Evolutionary conservation across 2,113 vertebrate species (phyloP), one percentile per base, ranked within the genome.

Genomic region (Callionymus lyra): DNA sequence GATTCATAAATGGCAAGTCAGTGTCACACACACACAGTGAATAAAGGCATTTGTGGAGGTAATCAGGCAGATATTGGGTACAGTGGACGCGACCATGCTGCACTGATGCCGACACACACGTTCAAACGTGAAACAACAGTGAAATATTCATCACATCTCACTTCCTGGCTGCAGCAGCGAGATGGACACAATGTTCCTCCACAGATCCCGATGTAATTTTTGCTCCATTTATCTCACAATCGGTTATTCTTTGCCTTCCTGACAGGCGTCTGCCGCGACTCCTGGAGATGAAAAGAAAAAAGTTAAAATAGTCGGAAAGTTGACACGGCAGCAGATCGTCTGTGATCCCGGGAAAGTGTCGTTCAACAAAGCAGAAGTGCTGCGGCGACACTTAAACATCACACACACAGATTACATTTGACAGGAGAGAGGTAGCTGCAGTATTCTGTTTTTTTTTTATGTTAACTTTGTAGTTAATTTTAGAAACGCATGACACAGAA

Each of bases 101-200:
- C 58, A 59, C 62, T 57, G 56, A 66, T 56, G 34, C 34, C 12
- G 6, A 35, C 32, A 47, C 35, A 41, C 21, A 33, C 46, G 46
- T 38, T 49, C 35, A 41, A 32, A 36, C 40, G 54, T 57, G 64
- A 32, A 67, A 63, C 70, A 65, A 65, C 59, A 41, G 59, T 68
- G 54, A 63, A 70, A 68, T 68, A 65, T 74, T 73, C 65, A 77
- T 77, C 61, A 31, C 5, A 41, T 59, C 53, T 68, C 15, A 36
- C 52, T 53, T 44, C 12, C 44, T 12, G 57, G 46, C 47, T 46
- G 9, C 40, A 21, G 10, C 13, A 21, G 10, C 13, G 44, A 56
- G 43, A 37, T 17, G 49, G 50, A 39, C 17, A 27, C 21, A 27
- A 27, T 27, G 21, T 27, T 27, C 21, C 21, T 5, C n/a, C 21